These are phyloP conservation scores for Etheostoma nigrum DNA, from an alignment of 2,797 vertebrate species.

Conservation along the genomic window DNA sequence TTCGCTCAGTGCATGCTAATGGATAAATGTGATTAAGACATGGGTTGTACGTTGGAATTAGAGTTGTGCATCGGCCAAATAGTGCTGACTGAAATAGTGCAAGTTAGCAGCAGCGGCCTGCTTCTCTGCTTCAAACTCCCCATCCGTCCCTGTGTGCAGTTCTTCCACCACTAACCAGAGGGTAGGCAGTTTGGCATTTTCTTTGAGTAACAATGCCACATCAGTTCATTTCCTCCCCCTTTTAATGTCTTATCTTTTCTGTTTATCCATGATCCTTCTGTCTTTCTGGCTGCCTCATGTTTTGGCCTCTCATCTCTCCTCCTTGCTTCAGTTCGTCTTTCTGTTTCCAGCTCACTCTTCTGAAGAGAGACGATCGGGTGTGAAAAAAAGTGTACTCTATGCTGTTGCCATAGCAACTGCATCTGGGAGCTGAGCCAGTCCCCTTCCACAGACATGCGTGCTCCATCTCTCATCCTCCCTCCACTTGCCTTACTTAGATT, in stretches of 20 bases:
- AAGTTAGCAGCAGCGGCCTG: slow-evolving; percentile 13
- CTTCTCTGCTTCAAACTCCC: slow-evolving; percentile 14
- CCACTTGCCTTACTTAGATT: slow-evolving; percentile 65
- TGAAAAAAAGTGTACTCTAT: slow-evolving; percentile 64
- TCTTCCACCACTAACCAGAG: slow-evolving; percentile 24
- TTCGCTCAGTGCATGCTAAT: slow-evolving; percentile 45
- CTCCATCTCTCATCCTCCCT: slow-evolving; percentile 48
- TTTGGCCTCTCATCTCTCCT: slow-evolving; percentile 48
- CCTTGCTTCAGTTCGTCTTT: slow-evolving; percentile 35
- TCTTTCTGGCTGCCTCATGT: slow-evolving; percentile 38
- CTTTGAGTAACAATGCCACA: slow-evolving; percentile 36
- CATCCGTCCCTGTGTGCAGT: not conserved
- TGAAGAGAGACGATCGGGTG: slow-evolving; percentile 51
- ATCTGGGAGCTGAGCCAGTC: slow-evolving; percentile 73
- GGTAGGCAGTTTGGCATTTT: slow-evolving; percentile 55
- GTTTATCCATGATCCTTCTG: slow-evolving; percentile 48
- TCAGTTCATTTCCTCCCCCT: slow-evolving; percentile 48
- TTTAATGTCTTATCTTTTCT: slow-evolving; percentile 54
- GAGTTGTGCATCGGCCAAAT: slow-evolving; percentile 31
- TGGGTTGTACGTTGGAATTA: slow-evolving; percentile 48
- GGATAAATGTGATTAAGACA: slow-evolving; percentile 55
- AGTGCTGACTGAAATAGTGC: slow-evolving; percentile 32
- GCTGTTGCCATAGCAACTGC: slow-evolving; percentile 86
- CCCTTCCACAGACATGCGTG: slow-evolving; percentile 63
- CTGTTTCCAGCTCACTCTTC: slow-evolving; percentile 49